Evolutionary conservation across 2,797 vertebrate species (phyloP).

Genomic region (Cyclopterus lumpus): DNA sequence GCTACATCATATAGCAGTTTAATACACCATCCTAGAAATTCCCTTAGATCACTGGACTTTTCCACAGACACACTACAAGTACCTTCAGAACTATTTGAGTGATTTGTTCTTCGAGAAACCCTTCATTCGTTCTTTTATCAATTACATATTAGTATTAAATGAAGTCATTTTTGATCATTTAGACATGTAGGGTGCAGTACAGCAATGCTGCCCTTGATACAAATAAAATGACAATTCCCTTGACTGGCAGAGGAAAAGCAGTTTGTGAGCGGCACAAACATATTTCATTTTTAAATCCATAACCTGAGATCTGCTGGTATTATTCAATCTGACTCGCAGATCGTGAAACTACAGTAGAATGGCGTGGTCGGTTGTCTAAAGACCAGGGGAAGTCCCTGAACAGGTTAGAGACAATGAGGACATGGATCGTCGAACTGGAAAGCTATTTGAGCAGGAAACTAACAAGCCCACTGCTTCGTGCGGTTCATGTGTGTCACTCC

Average conservation of each 20-base stretch:
- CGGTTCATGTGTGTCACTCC: slow-evolving; percentile 12
- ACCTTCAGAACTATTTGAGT: not conserved
- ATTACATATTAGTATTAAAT: not conserved
- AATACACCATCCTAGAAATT: not conserved
- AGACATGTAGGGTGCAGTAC: not conserved
- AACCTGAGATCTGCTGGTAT: not conserved
- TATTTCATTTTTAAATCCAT: not conserved
- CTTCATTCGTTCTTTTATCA: not conserved
- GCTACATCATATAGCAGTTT: not conserved
- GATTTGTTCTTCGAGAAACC: not conserved
- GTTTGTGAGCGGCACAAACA: not conserved
- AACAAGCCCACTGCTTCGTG: slow-evolving; percentile 5
- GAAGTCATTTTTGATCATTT: not conserved
- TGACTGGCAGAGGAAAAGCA: not conserved
- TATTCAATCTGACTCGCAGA: slow-evolving; percentile 22
- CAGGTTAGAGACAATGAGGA: slow-evolving; percentile 4
- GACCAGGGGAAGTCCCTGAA: slow-evolving; percentile 27
- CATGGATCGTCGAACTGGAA: not conserved
- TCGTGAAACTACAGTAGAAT: not conserved
- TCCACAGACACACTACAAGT: not conserved
- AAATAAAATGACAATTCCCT: not conserved
- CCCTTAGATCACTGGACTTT: not conserved
- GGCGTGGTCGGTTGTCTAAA: not conserved
- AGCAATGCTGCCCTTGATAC: not conserved
- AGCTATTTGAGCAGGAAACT: not conserved